Evolutionary conservation across 2,888 invertebrate species (phyloP).

Genomic region (Uropetala carovei): DNA sequence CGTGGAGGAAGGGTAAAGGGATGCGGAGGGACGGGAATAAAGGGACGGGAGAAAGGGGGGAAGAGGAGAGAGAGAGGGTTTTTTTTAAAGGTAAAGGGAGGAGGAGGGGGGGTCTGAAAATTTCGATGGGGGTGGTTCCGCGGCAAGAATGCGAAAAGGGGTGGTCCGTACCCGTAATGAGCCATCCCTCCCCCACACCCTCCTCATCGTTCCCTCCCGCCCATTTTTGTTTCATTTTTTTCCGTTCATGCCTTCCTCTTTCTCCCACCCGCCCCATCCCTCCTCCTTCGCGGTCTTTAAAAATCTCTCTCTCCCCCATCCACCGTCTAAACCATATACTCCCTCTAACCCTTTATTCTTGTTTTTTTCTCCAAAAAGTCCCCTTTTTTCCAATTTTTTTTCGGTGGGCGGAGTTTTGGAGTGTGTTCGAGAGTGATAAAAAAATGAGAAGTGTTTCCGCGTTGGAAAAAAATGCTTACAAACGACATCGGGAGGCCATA

Average conservation of each 20-base stretch:
- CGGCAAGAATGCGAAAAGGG: constrained; percentile 6
- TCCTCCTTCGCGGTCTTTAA: background rate
- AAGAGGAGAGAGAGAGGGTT: background rate
- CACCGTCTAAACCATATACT: background rate
- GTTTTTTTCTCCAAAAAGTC: background rate
- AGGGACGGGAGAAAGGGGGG: constrained; percentile 12
- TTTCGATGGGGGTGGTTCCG: background rate
- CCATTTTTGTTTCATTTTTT: background rate
- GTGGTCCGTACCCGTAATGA: constrained; percentile 47
- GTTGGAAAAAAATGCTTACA: constrained; percentile 32
- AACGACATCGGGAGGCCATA: constrained; percentile 61
- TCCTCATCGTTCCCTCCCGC: background rate
- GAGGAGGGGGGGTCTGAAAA: background rate
- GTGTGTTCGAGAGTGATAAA: background rate
- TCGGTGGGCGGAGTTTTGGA: constrained; percentile 34
- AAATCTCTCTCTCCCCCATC: constrained; percentile 12
- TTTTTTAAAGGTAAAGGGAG: background rate
- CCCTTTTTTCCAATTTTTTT: background rate
- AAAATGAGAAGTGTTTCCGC: constrained; percentile 19
- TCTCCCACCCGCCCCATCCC: background rate
- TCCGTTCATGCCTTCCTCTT: background rate
- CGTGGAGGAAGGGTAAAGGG: background rate
- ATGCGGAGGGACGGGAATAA: background rate
- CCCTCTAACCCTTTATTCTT: background rate
- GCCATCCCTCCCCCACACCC: background rate